Percentiles rank a stretch among this genome's conserved stretches.
Evolutionary conservation across 2,888 invertebrate genomes (phyloP).

Genomic region (Cryptus armator): DNA sequence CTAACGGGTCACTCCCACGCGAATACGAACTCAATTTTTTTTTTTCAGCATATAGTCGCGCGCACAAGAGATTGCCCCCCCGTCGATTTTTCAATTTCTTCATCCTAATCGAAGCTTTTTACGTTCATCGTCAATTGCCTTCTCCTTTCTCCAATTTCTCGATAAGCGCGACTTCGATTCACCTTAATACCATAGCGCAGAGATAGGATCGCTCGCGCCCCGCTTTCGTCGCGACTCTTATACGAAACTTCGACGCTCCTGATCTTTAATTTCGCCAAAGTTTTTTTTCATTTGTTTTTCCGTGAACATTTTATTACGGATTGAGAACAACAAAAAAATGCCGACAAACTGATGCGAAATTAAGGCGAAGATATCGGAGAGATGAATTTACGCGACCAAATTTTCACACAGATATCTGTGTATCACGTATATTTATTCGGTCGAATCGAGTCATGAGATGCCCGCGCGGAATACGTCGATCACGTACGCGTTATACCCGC

Average conservation of each 20-base stretch:
- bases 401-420: conserved; percentile 23
- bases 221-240: conserved; percentile 10
- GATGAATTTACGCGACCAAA: conserved; percentile 33
- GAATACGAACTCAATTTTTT: conserved; percentile 47
- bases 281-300: background rate
- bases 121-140: background rate
- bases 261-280: background rate
- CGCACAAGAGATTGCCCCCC: background rate
- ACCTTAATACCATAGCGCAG: conserved; percentile 30
- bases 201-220: conserved; percentile 6
- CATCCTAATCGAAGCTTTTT: conserved; percentile 23
- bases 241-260: background rate
- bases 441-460: conserved; percentile 50
- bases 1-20: conserved; percentile 6
- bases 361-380: conserved; percentile 26
- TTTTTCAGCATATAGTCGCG: conserved; percentile 20
- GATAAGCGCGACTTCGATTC: background rate
- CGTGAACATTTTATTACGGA: conserved; percentile 24
- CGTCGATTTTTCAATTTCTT: background rate
- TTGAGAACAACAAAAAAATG: background rate
- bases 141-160: background rate
- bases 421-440: conserved; percentile 41
- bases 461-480: conserved; percentile 54
- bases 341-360: background rate
- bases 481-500: conserved; percentile 40